Base-by-base conservation (phyloP, 2,888 invertebrate species). In the Patella caerulea region DNA sequence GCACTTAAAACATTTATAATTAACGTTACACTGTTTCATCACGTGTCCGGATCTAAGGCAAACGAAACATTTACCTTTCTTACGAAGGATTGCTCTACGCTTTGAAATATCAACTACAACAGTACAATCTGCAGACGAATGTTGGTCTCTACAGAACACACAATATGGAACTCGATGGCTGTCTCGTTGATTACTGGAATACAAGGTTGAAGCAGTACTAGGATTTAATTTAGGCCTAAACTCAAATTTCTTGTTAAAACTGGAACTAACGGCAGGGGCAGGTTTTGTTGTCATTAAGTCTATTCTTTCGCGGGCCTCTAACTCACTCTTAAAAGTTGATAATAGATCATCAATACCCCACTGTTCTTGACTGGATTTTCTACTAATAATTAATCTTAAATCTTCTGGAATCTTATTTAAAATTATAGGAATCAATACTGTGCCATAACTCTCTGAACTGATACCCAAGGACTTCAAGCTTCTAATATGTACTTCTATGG, bases 31-130 rank as follows among this genome's bases (percentile, higher is more conserved):
- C 17, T 59, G n/a, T 59, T 19, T 59, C 59, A 59, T 59, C 7
- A 59, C 59, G 15, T 59, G 59, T n/a, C 59, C 59, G 59, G 59
- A 59, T 59, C 59, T 59, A 59, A 59, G 59, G 59, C 59, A 59
- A 14, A 59, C 12, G 19, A 59, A 59, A 59, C 59, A 59, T 59
- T 59, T 59, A 59, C n/a, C 59, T 19, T 59, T 59, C 19, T 59
- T 17, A 59, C 59, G 59, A 59, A 59, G 59, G 19, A 59, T 59
- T 59, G n/a, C 59, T 15, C 19, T 59, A n/a, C 59, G 17, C 0
- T 59, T 14, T 59, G n/a, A n/a, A n/a, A n/a, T n/a, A n/a, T n/a
- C n/a, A n/a, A 19, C 19, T 19, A 59, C 17, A 59, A 59, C 59
- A n/a, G 59, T 17, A 34, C 34, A 34, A 34, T 59, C 59, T 12